Conservation (phyloP, 2,888 invertebrate genomes). For the Epiblema foenella region DNA sequence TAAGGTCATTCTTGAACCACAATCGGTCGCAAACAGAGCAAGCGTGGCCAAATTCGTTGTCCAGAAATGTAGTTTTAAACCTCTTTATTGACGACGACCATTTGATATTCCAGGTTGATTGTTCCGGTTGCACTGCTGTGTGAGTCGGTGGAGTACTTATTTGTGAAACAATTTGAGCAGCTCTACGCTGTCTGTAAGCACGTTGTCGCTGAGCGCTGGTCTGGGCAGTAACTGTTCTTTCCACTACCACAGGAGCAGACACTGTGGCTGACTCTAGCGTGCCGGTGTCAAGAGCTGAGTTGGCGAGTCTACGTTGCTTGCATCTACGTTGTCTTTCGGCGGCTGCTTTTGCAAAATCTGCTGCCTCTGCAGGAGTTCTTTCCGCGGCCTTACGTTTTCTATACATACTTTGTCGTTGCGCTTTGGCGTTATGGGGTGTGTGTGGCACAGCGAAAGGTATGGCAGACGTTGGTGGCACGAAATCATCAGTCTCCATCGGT, state of each 20-base stretch:
- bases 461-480: slow-evolving; percentile 50
- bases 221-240: too few species aligned
- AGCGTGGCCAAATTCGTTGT: slow-evolving; percentile 58
- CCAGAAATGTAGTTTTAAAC: slow-evolving; percentile 55
- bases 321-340: slow-evolving; percentile 51
- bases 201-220: slow-evolving; percentile 46
- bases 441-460: slow-evolving; percentile 50
- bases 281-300: slow-evolving; percentile 46
- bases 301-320: slow-evolving; percentile 49
- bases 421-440: slow-evolving; percentile 48
- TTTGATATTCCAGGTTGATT: slow-evolving; percentile 55
- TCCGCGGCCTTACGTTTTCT: slow-evolving; percentile 48
- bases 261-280: slow-evolving; percentile 45
- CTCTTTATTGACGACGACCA: slow-evolving; percentile 55
- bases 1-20: slow-evolving; percentile 62
- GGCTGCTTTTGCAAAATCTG: slow-evolving; percentile 49
- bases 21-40: slow-evolving; percentile 61
- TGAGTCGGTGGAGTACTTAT: slow-evolving; percentile 45
- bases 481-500: slow-evolving; percentile 49
- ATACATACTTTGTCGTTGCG: slow-evolving; percentile 49
- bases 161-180: slow-evolving; percentile 43
- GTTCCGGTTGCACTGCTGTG: slow-evolving; percentile 47
- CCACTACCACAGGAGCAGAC: too few species aligned
- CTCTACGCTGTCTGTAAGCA: slow-evolving; percentile 46
- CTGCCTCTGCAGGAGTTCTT: slow-evolving; percentile 49